Conservation (phyloP, 2,888 invertebrate genomes). For the Drosophila paranaensis region DNA sequence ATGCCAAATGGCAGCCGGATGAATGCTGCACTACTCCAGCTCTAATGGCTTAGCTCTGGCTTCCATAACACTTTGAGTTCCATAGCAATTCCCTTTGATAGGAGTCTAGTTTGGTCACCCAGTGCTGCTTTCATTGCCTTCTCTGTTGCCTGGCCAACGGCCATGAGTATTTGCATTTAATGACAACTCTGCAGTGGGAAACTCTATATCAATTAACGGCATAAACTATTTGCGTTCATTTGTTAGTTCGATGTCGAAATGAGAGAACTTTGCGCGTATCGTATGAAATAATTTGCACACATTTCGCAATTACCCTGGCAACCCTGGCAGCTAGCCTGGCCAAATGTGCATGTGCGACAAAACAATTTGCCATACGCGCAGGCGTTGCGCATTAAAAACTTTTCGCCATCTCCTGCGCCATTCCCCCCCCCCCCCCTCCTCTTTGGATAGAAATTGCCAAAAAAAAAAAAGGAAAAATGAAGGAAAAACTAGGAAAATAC, state of each 20-base stretch:
- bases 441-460: slow-evolving; percentile 14
- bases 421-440: neutral
- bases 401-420: slow-evolving; percentile 42
- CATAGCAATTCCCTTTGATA: neutral
- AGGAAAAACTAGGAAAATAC: slow-evolving; percentile 13
- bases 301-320: slow-evolving; percentile 49
- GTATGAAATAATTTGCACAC: slow-evolving; percentile 33
- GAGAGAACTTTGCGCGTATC: slow-evolving; percentile 17
- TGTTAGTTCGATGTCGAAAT: slow-evolving; percentile 10
- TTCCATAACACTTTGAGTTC: too few species aligned
- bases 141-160: neutral
- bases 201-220: slow-evolving; percentile 15
- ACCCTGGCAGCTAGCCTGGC: slow-evolving; percentile 22
- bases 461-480: neutral
- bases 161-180: neutral
- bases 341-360: slow-evolving; percentile 22
- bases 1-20: too few species aligned
- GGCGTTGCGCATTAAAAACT: slow-evolving; percentile 58
- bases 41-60: too few species aligned
- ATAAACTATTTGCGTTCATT: slow-evolving; percentile 11
- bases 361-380: slow-evolving; percentile 47
- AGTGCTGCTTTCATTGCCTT: neutral
- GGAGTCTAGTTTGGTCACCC: neutral
- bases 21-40: too few species aligned
- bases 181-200: neutral